Evolutionary conservation across 1,140 invertebrate species (phyloP), one percentile per base, ranked within the genome.

Genomic region (Calosoma granatense): DNA sequence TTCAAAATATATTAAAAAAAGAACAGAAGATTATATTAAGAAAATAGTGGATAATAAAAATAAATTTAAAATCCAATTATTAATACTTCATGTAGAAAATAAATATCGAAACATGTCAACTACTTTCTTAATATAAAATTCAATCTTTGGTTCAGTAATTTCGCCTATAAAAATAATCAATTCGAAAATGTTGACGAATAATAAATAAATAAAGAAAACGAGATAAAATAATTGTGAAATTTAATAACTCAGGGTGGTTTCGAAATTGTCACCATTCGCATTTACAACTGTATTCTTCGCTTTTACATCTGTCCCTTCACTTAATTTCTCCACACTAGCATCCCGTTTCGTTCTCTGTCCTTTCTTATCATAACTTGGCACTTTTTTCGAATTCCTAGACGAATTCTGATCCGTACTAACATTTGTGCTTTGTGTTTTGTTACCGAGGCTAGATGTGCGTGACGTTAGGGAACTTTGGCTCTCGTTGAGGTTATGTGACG

Each of bases 401-500:
- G 52, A 56, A 11, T 62, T 55, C 11, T 67, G 66, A 54, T 63
- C 60, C 9, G 3, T 54, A 30, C 70, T 72, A 23, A 70, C 58
- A 51, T 63, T 70, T 26, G 69, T 70, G 60, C 69, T 72, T 58
- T 70, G 68, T 1, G 69, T 72, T 22, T 63, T 63, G 54, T 72
- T 72, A 4, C 70, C 70, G 12, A 72, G 56, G 61, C 67, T 70
- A 2, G 63, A 67, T 14, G 64, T 60, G 4, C 65, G 61, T 11
- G 68, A 70, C 36, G 67, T 72, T 14, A 70, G 56, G 54, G 67
- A 69, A 55, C 66, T 70, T 55, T 70, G 68, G 52, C 69, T 70
- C 51, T 68, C 69, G 43, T 68, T 60, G 2, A 69, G 57, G 26
- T 64, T 64, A 36, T 57, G 63, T 2, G 65, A 65, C 11, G 63